These are phyloP conservation scores for Tipula vernalis DNA, from an alignment of 2,888 invertebrate genomes.

Conservation along the genomic window DNA sequence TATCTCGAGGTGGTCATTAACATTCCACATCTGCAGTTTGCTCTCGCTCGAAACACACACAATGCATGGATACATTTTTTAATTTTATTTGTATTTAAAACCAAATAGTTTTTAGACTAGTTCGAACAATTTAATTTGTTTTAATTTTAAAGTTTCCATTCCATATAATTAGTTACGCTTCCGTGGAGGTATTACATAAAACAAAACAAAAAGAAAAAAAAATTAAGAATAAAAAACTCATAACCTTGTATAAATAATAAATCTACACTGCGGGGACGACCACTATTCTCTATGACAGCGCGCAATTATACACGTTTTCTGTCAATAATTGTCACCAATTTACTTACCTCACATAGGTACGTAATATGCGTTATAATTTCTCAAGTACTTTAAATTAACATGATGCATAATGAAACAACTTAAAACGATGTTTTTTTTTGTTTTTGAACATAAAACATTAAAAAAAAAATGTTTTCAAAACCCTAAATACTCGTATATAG, in stretches of 20 bases:
- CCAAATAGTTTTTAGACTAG: background rate
- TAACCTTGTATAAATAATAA: background rate
- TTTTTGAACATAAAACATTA: background rate
- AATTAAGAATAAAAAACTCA: background rate
- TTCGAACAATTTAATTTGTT: background rate
- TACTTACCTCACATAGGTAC: background rate
- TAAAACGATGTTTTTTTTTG: background rate
- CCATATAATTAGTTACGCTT: background rate
- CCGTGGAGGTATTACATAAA: background rate
- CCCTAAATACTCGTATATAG: background rate
- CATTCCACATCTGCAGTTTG: background rate
- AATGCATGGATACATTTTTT: background rate
- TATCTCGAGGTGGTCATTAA: background rate
- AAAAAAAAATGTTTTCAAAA: background rate
- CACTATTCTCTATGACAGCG: background rate
- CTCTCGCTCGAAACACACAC: background rate
- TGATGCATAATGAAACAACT: background rate
- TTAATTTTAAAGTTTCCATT: background rate
- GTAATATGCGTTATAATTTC: background rate
- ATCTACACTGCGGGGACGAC: background rate
- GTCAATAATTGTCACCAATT: conserved; percentile 4
- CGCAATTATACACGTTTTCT: background rate
- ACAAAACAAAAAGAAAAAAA: too few species aligned
- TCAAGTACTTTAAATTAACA: background rate
- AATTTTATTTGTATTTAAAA: too few species aligned